A percentile compares a stretch with the other conserved stretches of the same genome.
Conservation (phyloP, 2,888 invertebrate species). For the Callinectes sapidus region DNA sequence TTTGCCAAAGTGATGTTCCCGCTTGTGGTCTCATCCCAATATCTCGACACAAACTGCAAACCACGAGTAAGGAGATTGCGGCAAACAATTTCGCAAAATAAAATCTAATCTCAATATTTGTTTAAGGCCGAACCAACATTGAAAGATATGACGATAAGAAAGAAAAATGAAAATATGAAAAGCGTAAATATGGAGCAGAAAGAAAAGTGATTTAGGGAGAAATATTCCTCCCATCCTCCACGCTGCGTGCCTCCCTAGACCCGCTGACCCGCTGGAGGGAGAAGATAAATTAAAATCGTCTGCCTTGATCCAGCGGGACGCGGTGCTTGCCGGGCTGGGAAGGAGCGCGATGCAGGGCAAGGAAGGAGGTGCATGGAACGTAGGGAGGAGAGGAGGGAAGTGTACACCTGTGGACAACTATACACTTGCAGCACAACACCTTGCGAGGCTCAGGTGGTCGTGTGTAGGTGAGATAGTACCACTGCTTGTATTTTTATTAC, state of each 20-base stretch:
- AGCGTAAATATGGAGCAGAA: not conserved
- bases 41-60: no score
- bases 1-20: no score
- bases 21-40: no score
- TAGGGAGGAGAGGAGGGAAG: not conserved
- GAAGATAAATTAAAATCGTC: not conserved
- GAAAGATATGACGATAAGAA: no score
- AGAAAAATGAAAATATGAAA: no score
- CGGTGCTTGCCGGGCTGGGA: not conserved
- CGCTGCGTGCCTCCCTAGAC: not conserved
- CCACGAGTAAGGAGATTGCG: no score
- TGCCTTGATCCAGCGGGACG: not conserved
- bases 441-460: not conserved
- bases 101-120: no score
- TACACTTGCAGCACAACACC: not conserved
- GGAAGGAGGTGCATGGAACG: not conserved
- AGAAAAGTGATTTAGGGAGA: not conserved
- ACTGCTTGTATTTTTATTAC: not conserved
- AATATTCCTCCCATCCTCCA: not conserved
- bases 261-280: not conserved
- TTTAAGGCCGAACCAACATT: no score
- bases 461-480: not conserved
- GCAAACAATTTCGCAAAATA: no score
- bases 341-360: not conserved
- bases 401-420: not conserved